These are phyloP conservation scores for Chrysolina americana DNA, from an alignment of 2,888 invertebrate species.

Conservation along the genomic window DNA sequence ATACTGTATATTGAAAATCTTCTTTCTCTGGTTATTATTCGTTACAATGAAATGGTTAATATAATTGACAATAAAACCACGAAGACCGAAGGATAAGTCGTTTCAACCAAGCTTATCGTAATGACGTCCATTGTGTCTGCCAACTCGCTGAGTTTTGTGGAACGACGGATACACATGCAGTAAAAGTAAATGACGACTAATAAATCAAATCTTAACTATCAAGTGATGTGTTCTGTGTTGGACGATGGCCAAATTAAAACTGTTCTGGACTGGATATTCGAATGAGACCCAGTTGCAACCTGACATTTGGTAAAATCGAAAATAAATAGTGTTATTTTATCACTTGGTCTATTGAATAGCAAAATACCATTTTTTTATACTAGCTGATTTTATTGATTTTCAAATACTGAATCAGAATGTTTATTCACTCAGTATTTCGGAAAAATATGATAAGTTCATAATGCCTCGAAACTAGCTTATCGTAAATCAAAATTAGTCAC, in stretches of 20 bases:
- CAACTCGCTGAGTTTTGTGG: conserved; percentile 43
- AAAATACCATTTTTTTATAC: no score
- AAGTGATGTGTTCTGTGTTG: conserved; percentile 48
- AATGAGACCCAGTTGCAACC: not conserved
- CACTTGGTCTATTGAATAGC: no score
- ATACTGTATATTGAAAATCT: not conserved
- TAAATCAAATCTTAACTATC: conserved; percentile 58
- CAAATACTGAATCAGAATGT: no score
- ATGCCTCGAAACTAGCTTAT: no score
- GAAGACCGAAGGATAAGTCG: conserved; percentile 35
- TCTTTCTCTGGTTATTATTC: not conserved
- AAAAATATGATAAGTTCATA: no score
- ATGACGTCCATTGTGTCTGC: conserved; percentile 49
- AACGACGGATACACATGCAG: conserved; percentile 54
- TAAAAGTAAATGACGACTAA: conserved; percentile 60
- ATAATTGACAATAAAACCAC: conserved; percentile 9
- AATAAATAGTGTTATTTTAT: no score
- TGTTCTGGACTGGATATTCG: conserved; percentile 2
- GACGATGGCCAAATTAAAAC: conserved; percentile 27
- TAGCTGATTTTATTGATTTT: no score
- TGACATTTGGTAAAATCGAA: no score
- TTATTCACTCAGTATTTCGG: no score
- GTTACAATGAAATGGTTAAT: not conserved
- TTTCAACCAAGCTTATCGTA: conserved; percentile 49
- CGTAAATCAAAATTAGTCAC: no score